phyloP scores from a whole-genome alignment of 2,797 vertebrate species.

The Steatocranus sp. region DNA sequence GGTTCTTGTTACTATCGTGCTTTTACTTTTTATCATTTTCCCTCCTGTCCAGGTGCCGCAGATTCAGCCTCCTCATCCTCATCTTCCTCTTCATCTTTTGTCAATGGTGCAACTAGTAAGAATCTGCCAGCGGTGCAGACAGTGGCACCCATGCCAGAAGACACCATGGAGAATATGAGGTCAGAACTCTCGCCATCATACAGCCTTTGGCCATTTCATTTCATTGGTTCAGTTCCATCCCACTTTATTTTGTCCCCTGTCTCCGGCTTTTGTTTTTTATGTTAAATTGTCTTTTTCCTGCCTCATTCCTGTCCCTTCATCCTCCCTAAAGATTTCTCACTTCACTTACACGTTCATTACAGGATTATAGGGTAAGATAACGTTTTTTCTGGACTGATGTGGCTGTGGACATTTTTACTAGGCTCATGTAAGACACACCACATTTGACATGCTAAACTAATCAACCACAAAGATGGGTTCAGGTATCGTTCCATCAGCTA shows the following conservation, averaged over 20 bases:
- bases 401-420: not conserved
- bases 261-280: conserved; percentile 20
- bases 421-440: not conserved
- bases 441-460: not conserved
- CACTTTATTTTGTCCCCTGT: conserved; percentile 6
- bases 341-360: not conserved
- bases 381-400: not conserved
- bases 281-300: conserved; percentile 43
- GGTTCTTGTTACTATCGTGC: not conserved
- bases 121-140: conserved; percentile 98
- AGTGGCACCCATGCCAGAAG: conserved; percentile 97
- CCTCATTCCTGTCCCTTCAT: conserved; percentile 28
- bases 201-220: conserved; percentile 4
- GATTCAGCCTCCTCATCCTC: conserved; percentile 96
- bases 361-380: not conserved
- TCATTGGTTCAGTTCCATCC: conserved; percentile 13
- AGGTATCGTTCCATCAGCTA: not conserved
- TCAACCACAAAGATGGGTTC: not conserved
- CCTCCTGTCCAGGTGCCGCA: conserved; percentile 83
- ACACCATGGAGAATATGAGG: conserved; percentile 98
- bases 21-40: not conserved
- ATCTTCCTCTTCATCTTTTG: conserved; percentile 96
- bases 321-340: not conserved
- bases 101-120: conserved; percentile 98
- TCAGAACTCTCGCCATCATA: conserved; percentile 47